phyloP scores from a whole-genome alignment of 2,797 vertebrate species.

The Alauda arvensis region DNA sequence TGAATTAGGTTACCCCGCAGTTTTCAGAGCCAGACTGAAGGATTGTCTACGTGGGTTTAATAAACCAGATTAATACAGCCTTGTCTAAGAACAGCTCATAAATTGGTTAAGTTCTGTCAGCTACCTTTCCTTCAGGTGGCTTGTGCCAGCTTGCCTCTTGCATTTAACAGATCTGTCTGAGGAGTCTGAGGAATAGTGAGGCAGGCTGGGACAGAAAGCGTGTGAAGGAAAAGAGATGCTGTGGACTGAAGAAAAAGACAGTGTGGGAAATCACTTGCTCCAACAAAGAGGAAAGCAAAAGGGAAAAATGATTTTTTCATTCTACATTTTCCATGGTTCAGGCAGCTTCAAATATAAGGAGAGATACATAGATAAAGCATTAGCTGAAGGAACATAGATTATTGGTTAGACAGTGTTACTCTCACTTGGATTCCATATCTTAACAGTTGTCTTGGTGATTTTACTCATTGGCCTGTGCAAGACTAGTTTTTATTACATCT shows the following conservation, averaged over 20 bases:
- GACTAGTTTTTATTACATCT: neutral
- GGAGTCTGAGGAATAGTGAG: neutral
- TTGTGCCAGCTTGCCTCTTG: neutral
- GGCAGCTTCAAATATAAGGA: neutral
- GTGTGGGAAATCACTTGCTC: neutral
- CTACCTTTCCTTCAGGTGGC: neutral
- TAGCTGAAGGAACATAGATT: neutral
- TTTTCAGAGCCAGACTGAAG: neutral
- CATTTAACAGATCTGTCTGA: neutral
- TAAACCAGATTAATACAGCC: neutral
- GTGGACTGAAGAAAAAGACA: neutral
- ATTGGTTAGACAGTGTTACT: neutral
- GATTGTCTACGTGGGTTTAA: neutral
- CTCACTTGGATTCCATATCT: neutral
- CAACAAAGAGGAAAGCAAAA: neutral
- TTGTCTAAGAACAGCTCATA: neutral
- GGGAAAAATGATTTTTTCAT: neutral
- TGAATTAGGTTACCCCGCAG: neutral
- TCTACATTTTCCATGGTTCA: neutral
- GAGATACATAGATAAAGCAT: neutral
- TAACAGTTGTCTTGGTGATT: constrained; percentile 6
- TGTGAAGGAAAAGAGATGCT: neutral
- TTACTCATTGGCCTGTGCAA: neutral
- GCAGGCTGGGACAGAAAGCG: neutral
- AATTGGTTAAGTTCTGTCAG: neutral